phyloP scores from a whole-genome alignment of 2,113 vertebrate species.

The Gila orcuttii region DNA sequence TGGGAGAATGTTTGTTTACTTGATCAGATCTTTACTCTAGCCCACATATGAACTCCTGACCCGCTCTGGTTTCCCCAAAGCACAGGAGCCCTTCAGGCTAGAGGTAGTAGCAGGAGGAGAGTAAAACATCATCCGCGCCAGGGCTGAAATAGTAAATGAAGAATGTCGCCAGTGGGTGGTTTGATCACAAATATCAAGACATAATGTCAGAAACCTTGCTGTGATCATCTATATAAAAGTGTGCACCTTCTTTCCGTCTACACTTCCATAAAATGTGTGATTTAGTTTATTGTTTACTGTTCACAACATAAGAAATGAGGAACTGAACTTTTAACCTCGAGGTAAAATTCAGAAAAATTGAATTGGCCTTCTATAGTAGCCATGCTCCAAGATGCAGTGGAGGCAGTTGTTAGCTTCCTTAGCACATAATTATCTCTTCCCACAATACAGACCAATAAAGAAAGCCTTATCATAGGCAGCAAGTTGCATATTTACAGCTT shows the following conservation, averaged over 20 bases:
- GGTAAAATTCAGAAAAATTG: not conserved
- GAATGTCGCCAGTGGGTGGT: constrained; percentile 7
- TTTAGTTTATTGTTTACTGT: constrained; percentile 15
- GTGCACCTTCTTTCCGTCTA: not conserved
- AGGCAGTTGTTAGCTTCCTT: not conserved
- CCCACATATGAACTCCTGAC: not conserved
- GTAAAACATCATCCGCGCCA: not conserved
- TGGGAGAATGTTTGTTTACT: constrained; percentile 16
- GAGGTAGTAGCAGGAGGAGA: not conserved
- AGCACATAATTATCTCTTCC: constrained; percentile 5
- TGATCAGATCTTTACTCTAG: constrained; percentile 1
- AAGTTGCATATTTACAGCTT: constrained; percentile 23
- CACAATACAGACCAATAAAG: not conserved
- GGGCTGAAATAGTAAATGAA: not conserved
- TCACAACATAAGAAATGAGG: constrained; percentile 11
- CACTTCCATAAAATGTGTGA: constrained; percentile 10
- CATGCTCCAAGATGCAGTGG: not conserved
- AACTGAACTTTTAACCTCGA: constrained; percentile 37
- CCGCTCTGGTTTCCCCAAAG: constrained; percentile 8
- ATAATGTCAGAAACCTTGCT: constrained; percentile 36
- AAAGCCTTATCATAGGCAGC: constrained; percentile 18
- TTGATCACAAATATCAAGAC: constrained; percentile 22
- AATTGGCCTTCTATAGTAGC: not conserved
- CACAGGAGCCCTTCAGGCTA: constrained; percentile 11
- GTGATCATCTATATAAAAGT: constrained; percentile 15